A percentile compares a stretch with the other conserved stretches of the same genome.
Conservation (phyloP, 2,797 vertebrate species). For the Notoglanidium macrostoma region DNA sequence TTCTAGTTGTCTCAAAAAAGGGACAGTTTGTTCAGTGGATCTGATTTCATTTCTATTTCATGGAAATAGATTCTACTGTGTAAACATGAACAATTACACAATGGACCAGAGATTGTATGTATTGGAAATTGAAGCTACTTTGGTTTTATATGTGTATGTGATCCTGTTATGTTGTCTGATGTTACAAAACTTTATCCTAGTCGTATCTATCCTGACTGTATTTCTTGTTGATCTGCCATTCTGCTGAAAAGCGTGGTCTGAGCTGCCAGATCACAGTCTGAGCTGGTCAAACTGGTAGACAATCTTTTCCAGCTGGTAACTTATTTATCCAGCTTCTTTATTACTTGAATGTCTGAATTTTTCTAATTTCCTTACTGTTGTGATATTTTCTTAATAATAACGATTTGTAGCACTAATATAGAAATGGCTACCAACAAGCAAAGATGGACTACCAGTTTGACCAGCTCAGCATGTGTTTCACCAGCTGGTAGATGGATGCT, state of each 20-base stretch:
- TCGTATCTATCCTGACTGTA: background rate
- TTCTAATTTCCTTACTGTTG: background rate
- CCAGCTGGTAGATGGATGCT: background rate
- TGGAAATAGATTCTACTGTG: background rate
- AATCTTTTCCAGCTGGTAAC: background rate
- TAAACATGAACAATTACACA: slow-evolving; percentile 4
- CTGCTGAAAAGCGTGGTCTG: background rate
- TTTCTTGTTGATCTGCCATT: background rate
- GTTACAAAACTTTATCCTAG: background rate
- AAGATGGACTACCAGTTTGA: background rate
- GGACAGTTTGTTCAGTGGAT: background rate
- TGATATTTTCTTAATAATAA: background rate
- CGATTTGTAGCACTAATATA: background rate
- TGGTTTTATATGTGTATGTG: background rate
- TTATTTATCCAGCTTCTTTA: background rate
- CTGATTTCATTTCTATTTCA: slow-evolving; percentile 3
- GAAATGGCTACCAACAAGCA: background rate
- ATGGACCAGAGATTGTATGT: slow-evolving; percentile 17
- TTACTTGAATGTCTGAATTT: background rate
- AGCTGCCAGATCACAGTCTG: background rate
- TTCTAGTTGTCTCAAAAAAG: background rate
- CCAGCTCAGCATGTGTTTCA: background rate
- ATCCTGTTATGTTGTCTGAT: background rate
- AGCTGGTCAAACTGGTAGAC: background rate
- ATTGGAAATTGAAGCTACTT: background rate